phyloP scores from a whole-genome alignment of 2,888 invertebrate species.

The Hoplodrina blanda region DNA sequence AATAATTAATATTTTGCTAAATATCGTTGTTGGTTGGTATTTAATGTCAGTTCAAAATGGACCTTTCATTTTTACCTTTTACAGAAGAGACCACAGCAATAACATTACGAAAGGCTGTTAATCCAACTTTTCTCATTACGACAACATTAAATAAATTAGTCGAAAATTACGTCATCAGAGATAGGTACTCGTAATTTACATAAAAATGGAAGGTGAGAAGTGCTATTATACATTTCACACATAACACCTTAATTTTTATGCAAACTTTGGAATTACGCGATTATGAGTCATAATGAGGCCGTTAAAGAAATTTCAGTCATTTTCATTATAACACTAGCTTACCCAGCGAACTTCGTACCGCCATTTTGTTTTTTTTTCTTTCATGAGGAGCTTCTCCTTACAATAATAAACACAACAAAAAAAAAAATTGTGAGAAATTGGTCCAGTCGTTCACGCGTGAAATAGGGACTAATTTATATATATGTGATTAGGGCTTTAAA shows the following conservation, averaged over 20 bases:
- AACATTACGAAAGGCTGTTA: conserved; percentile 25
- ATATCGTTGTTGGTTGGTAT: not conserved
- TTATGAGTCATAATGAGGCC: conserved; percentile 15
- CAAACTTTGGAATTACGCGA: conserved; percentile 30
- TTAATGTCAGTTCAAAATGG: not conserved
- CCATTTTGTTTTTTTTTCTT: too few relatives aligned
- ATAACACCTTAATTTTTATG: conserved; percentile 37
- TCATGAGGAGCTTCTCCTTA: too few relatives aligned
- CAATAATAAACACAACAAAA: too few relatives aligned
- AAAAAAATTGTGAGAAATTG: too few relatives aligned
- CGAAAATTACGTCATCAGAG: conserved; percentile 44
- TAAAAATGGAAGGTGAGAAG: conserved; percentile 42
- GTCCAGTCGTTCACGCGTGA: too few relatives aligned
- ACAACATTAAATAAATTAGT: conserved; percentile 46
- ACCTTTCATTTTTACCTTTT: conserved; percentile 12
- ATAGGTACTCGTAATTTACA: conserved; percentile 23
- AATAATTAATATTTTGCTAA: too few relatives aligned
- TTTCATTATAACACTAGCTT: conserved; percentile 1
- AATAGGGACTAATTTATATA: too few relatives aligned
- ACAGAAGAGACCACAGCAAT: conserved; percentile 7
- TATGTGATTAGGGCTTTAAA: conserved; percentile 28
- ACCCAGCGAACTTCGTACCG: too few relatives aligned
- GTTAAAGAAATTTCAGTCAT: conserved; percentile 4
- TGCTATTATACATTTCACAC: conserved; percentile 34
- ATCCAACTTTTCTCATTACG: conserved; percentile 50